These are phyloP conservation scores for Scalopus aquaticus DNA, from an alignment of 2,113 vertebrate species.

Conservation along the genomic window DNA sequence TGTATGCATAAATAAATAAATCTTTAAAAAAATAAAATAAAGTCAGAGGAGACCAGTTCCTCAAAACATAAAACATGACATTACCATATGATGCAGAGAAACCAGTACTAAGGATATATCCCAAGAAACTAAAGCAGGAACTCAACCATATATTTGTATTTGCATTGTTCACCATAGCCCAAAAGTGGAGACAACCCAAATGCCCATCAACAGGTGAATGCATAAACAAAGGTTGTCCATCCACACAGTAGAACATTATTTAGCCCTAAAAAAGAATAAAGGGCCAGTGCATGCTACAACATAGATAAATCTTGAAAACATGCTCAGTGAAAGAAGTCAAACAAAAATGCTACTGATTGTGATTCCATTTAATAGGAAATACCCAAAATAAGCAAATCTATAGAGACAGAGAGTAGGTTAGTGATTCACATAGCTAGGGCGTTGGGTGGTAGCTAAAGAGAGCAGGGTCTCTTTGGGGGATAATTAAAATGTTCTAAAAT, in stretches of 20 bases:
- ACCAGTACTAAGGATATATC: neutral
- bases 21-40: no score
- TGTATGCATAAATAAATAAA: no score
- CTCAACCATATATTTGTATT: neutral
- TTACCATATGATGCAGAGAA: neutral
- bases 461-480: neutral
- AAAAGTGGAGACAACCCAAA: neutral
- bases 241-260: neutral
- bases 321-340: neutral
- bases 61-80: neutral
- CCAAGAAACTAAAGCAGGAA: neutral
- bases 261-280: neutral
- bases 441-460: no score
- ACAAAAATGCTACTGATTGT: neutral
- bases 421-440: no score
- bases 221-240: neutral
- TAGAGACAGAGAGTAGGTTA: neutral
- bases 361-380: neutral
- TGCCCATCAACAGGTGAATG: neutral
- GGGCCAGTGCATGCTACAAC: rapidly evolving
- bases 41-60: no score
- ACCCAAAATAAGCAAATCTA: neutral
- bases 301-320: neutral
- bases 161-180: neutral
- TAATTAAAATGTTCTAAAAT: neutral